These are phyloP conservation scores for Ormia ochracea DNA, from an alignment of 2,888 invertebrate species.

Conservation along the genomic window DNA sequence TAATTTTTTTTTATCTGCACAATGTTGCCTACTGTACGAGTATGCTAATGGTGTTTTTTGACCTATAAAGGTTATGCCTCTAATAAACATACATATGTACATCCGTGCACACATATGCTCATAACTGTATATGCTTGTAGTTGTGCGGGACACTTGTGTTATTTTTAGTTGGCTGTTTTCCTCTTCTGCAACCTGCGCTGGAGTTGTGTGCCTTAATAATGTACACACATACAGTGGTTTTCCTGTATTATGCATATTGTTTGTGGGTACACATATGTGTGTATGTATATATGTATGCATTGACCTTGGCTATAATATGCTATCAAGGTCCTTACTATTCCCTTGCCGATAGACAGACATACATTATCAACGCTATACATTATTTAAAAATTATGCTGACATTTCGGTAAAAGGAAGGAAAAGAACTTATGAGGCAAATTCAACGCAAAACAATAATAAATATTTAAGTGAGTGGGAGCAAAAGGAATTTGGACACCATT, in stretches of 20 bases:
- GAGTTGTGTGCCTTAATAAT: conserved; percentile 24
- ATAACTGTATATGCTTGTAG: background rate
- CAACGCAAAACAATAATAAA: background rate
- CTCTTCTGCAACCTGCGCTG: background rate
- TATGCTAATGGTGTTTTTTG: no score
- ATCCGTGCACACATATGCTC: background rate
- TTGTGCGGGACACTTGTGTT: background rate
- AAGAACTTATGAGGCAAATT: background rate
- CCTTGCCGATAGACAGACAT: conserved; percentile 34
- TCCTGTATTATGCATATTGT: conserved; percentile 16
- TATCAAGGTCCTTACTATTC: conserved; percentile 54
- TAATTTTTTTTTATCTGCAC: no score
- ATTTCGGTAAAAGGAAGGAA: background rate
- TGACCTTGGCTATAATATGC: conserved; percentile 55
- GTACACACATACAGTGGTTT: background rate
- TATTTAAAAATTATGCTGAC: conserved; percentile 41
- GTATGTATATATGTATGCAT: conserved; percentile 40
- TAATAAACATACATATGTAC: background rate
- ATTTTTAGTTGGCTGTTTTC: background rate
- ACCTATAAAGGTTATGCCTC: background rate
- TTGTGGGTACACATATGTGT: conserved; percentile 25
- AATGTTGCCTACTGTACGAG: no score
- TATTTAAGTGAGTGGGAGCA: conserved; percentile 13
- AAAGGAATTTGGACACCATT: background rate
- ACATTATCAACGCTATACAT: conserved; percentile 11